Percentiles rank a stretch among this genome's conserved stretches.
Evolutionary conservation across 2,113 vertebrate species (phyloP).

Genomic region (Hemibates koningsi): DNA sequence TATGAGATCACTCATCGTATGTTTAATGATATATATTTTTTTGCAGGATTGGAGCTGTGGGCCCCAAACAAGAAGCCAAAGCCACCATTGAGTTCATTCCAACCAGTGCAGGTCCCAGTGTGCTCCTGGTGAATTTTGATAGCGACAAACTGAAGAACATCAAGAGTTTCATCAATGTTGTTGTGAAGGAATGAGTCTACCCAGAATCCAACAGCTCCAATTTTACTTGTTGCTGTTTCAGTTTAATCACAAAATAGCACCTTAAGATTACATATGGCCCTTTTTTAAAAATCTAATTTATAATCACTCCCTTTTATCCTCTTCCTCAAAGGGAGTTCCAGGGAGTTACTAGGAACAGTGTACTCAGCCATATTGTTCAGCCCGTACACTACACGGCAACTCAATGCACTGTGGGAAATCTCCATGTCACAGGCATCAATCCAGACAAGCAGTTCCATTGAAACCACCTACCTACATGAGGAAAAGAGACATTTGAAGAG

Average conservation of each 20-base stretch:
- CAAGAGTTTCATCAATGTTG: constrained; percentile 62
- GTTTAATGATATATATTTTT: background rate
- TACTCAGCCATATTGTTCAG: constrained; percentile 54
- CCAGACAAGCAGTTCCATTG: constrained; percentile 66
- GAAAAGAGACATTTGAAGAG: constrained; percentile 17
- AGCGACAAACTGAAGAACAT: constrained; percentile 79
- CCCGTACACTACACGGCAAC: constrained; percentile 79
- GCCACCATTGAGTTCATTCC: constrained; percentile 73
- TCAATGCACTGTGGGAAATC: constrained; percentile 62
- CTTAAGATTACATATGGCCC: background rate
- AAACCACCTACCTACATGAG: constrained; percentile 81
- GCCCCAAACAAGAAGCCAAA: constrained; percentile 54
- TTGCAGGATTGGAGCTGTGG: constrained; percentile 57
- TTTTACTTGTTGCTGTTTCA: background rate
- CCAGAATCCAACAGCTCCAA: background rate
- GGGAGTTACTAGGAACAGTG: background rate
- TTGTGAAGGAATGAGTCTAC: constrained; percentile 12
- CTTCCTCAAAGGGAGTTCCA: background rate
- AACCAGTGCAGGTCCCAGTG: constrained; percentile 44
- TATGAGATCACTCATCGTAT: background rate
- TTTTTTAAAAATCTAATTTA: background rate
- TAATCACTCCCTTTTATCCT: background rate
- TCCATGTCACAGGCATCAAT: too few relatives aligned
- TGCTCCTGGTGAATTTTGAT: constrained; percentile 84
- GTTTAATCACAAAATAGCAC: background rate